Conservation (phyloP, 1,140 invertebrate species). For the Leptopilina boulardi region DNA sequence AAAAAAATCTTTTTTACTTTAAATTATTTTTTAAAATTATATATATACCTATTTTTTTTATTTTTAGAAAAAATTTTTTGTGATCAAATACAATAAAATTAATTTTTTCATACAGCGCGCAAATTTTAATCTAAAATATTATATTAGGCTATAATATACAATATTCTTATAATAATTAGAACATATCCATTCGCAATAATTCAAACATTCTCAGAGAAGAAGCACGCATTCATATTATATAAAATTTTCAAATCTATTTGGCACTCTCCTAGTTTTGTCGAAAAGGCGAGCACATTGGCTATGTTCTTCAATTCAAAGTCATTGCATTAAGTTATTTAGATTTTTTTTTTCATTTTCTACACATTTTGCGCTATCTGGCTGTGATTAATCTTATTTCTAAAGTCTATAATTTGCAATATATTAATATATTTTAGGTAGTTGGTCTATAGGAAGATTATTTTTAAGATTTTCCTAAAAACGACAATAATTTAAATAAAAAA, state of each 20-base stretch:
- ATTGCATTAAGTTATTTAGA: constrained; percentile 68
- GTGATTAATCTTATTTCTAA: constrained; percentile 7
- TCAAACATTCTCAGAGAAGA: constrained; percentile 8
- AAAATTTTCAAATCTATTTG: constrained; percentile 69
- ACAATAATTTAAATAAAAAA: too few relatives aligned
- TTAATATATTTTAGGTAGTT: constrained; percentile 50
- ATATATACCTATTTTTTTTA: too few relatives aligned
- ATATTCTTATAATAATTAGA: background rate
- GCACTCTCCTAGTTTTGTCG: constrained; percentile 66
- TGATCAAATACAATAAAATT: background rate
- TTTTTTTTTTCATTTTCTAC: constrained; percentile 37
- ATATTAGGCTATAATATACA: background rate
- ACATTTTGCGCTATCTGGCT: background rate
- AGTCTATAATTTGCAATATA: constrained; percentile 2
- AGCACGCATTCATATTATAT: constrained; percentile 54
- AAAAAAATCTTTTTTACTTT: too few relatives aligned
- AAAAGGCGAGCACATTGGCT: constrained; percentile 68
- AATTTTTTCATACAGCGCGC: background rate
- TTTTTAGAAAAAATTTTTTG: background rate
- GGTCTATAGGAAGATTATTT: constrained; percentile 53
- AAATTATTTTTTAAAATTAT: too few relatives aligned
- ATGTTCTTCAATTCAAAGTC: constrained; percentile 73
- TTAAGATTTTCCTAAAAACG: background rate
- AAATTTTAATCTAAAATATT: background rate
- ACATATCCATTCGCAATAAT: constrained; percentile 43